phyloP scores from a whole-genome alignment of 2,113 vertebrate species.

The Paradoxurus hermaphroditus region DNA sequence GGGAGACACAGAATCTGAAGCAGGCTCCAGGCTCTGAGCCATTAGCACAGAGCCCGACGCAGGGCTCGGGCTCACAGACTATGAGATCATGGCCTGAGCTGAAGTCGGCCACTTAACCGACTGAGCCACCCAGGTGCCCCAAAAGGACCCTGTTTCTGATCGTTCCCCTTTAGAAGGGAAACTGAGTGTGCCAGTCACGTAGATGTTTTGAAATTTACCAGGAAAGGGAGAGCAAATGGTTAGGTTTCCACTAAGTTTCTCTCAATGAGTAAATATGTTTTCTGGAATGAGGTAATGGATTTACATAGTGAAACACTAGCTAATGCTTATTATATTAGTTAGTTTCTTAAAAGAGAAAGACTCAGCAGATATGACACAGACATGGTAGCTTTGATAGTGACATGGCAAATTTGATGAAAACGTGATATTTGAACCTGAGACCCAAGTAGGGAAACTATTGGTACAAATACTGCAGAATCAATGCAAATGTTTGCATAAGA shows the following conservation, averaged over 20 bases:
- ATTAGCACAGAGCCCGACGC: no score
- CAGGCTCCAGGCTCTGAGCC: no score
- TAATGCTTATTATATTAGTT: neutral
- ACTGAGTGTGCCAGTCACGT: neutral
- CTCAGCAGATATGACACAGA: neutral
- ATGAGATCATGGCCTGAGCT: no score
- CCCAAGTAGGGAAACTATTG: neutral
- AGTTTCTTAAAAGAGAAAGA: neutral
- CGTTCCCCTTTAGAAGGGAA: neutral
- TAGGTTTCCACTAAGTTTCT: neutral
- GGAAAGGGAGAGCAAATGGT: neutral
- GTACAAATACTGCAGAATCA: neutral
- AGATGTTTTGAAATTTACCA: neutral
- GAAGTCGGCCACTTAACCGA: no score
- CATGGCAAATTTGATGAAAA: neutral
- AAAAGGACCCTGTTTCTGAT: neutral
- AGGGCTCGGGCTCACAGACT: no score
- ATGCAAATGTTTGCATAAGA: neutral
- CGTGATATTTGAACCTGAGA: neutral
- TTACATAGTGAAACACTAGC: neutral
- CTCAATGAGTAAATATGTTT: neutral
- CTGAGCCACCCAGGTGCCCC: no score
- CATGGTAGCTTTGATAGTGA: neutral
- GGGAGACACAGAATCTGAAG: no score
- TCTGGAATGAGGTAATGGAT: neutral